Conservation (phyloP, 1,140 invertebrate species). For the Diuraphis noxia region DNA sequence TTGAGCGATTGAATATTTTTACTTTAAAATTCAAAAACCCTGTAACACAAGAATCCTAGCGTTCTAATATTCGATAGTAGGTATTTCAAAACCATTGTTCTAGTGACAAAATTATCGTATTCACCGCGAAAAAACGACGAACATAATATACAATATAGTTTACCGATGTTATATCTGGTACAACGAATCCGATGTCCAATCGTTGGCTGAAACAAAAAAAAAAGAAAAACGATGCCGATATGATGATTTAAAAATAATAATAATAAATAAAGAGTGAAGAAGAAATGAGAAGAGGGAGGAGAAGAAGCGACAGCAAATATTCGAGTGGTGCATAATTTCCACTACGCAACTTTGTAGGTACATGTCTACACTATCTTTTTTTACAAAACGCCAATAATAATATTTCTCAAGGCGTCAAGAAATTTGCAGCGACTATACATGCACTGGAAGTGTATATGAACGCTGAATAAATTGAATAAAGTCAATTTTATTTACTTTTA, state of each 20-base stretch:
- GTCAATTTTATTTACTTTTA: slow-evolving; percentile 48
- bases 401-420: background rate
- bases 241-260: background rate
- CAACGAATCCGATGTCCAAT: slow-evolving; percentile 43
- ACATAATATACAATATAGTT: background rate
- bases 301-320: background rate
- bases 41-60: background rate
- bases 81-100: background rate
- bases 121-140: background rate
- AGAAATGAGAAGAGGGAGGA: background rate
- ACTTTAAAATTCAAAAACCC: background rate
- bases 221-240: background rate
- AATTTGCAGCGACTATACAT: background rate
- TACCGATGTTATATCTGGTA: slow-evolving; percentile 32
- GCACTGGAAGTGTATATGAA: slow-evolving; percentile 4
- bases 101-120: background rate
- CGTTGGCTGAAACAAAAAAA: slow-evolving; percentile 41
- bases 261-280: background rate
- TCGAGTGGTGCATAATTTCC: background rate
- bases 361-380: background rate
- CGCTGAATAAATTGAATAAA: slow-evolving; percentile 50
- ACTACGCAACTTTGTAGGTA: background rate
- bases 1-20: background rate
- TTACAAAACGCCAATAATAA: background rate
- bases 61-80: background rate